A percentile compares a stretch with the other conserved stretches of the same genome.
These are phyloP conservation scores for Falco biarmicus DNA, from an alignment of 2,797 vertebrate species.

Conservation along the genomic window DNA sequence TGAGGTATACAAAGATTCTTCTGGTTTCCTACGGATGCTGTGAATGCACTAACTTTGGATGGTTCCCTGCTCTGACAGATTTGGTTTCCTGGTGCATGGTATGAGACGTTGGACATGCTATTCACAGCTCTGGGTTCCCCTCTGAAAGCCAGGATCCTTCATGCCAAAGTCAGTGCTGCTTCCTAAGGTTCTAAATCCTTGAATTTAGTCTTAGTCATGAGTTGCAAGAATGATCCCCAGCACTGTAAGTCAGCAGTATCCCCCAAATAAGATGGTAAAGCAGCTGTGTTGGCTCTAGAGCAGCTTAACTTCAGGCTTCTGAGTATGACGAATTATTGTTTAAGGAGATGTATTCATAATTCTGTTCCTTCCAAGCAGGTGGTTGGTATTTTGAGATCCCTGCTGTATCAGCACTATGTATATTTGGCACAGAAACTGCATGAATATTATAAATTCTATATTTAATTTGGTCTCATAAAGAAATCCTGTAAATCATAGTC, in stretches of 20 bases:
- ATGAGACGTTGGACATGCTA: accelerated
- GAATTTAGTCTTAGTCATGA: neutral
- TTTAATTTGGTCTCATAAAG: constrained; percentile 62
- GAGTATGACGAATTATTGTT: constrained; percentile 70
- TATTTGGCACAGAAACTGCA: constrained; percentile 67
- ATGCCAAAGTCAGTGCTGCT: neutral
- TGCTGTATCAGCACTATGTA: constrained; percentile 69
- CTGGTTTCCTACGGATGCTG: neutral
- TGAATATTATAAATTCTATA: constrained; percentile 64
- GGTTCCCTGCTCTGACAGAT: neutral
- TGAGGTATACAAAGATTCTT: neutral
- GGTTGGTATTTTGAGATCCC: constrained; percentile 69
- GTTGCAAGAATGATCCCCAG: neutral
- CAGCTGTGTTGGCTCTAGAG: constrained; percentile 67
- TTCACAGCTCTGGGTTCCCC: neutral
- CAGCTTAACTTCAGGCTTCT: constrained; percentile 58
- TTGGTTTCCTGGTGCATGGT: accelerated
- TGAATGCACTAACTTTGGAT: neutral
- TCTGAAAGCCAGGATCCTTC: neutral
- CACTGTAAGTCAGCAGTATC: constrained; percentile 32
- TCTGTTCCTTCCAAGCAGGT: constrained; percentile 65
- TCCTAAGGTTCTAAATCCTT: neutral
- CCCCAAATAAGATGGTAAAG: constrained; percentile 44
- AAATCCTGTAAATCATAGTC: constrained; percentile 63
- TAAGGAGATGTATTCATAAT: constrained; percentile 66